Evolutionary conservation across 2,888 invertebrate species (phyloP).

Genomic region (Vanessa cardui): DNA sequence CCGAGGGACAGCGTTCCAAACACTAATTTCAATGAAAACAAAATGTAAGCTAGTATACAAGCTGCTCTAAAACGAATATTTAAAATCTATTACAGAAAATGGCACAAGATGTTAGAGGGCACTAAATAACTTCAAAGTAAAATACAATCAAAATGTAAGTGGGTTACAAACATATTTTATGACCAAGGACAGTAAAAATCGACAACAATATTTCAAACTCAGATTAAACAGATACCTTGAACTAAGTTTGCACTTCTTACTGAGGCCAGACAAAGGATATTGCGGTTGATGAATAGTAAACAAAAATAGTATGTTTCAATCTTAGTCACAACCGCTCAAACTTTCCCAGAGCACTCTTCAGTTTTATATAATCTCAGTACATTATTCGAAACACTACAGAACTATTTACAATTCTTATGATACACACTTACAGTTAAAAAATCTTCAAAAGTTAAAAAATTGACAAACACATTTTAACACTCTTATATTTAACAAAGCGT

Average conservation of each 20-base stretch:
- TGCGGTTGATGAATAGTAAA: constrained; percentile 25
- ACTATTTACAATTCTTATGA: constrained; percentile 68
- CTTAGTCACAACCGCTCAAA: constrained; percentile 37
- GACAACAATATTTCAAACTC: not conserved
- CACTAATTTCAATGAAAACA: constrained; percentile 26
- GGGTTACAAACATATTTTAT: not conserved
- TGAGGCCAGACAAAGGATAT: constrained; percentile 29
- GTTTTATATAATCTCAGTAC: constrained; percentile 65
- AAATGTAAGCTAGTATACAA: constrained; percentile 30
- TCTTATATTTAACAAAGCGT: constrained; percentile 81
- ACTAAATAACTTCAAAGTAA: constrained; percentile 11
- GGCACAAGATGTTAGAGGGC: constrained; percentile 30
- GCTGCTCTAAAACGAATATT: constrained; percentile 24
- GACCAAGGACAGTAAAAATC: not conserved
- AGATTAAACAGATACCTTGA: not conserved
- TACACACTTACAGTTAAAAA: constrained; percentile 52
- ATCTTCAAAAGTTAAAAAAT: constrained; percentile 77
- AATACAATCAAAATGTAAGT: not conserved
- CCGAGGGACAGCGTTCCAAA: constrained; percentile 28
- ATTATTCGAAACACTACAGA: constrained; percentile 53
- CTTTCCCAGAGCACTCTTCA: constrained; percentile 34
- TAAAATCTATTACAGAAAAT: constrained; percentile 29
- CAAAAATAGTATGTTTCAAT: constrained; percentile 28
- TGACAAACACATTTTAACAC: constrained; percentile 80
- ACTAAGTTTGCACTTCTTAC: constrained; percentile 16